These are phyloP conservation scores for Drosophila tropicalis DNA, from an alignment of 1,140 invertebrate species.

Conservation along the genomic window DNA sequence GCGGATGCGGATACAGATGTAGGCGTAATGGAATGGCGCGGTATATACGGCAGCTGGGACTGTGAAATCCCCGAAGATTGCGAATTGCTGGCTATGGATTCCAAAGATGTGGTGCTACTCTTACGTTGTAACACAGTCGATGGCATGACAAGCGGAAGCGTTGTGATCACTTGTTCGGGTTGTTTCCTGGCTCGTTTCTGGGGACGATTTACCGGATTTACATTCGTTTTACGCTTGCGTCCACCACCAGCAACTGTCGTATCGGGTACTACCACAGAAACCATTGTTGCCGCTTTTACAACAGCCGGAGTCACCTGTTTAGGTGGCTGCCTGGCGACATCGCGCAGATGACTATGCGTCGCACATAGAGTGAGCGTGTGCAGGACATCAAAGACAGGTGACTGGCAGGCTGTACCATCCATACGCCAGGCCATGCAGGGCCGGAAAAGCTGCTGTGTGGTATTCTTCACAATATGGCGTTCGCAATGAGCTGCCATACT, in stretches of 20 bases:
- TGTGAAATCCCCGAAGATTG: slow-evolving; percentile 70
- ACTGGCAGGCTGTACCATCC: slow-evolving; percentile 94
- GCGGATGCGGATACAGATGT: slow-evolving; percentile 15
- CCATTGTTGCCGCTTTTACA: background rate
- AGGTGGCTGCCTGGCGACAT: slow-evolving; percentile 33
- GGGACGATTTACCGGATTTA: slow-evolving; percentile 65
- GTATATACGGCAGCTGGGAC: slow-evolving; percentile 54
- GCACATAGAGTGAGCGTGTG: slow-evolving; percentile 93
- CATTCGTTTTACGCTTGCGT: slow-evolving; percentile 66
- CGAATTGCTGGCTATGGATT: slow-evolving; percentile 80
- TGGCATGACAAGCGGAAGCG: slow-evolving; percentile 50
- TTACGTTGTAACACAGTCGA: slow-evolving; percentile 68
- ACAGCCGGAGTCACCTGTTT: slow-evolving; percentile 17
- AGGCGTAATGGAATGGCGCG: slow-evolving; percentile 11
- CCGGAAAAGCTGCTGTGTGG: slow-evolving; percentile 93
- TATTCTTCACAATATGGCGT: slow-evolving; percentile 93
- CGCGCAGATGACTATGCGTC: slow-evolving; percentile 85
- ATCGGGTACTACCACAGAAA: slow-evolving; percentile 4
- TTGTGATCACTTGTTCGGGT: slow-evolving; percentile 17
- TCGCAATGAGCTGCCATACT: slow-evolving; percentile 93
- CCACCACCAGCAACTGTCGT: slow-evolving; percentile 25
- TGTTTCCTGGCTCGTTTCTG: slow-evolving; percentile 70
- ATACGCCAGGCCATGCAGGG: slow-evolving; percentile 94
- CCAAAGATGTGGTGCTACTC: slow-evolving; percentile 77
- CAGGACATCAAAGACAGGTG: slow-evolving; percentile 93